Base-by-base conservation (phyloP, 2,113 vertebrate species). In the Grammomys dolichurus region DNA sequence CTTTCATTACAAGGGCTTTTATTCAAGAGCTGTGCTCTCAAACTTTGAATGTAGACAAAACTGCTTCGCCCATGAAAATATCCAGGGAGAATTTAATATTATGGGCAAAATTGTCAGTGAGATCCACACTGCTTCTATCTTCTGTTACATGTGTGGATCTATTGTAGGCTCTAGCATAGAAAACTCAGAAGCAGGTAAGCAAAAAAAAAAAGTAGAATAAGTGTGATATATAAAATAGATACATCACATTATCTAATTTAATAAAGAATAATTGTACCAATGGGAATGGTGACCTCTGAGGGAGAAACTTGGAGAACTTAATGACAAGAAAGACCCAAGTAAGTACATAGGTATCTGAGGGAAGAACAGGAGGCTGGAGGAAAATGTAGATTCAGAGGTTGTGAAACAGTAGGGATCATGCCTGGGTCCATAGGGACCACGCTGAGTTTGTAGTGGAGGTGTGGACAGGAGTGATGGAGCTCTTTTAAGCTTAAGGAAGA, bases 221-320 rank as follows among this genome's bases (percentile, higher is more conserved):
- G 80, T 65, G 4, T 40, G 11, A 43, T 40, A 56, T 43, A 33
- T 54, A 80, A 31, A 70, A 89, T 31, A 80, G n/a, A 72, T 48
- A 16, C 31, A 80, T 58, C 33, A 17, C 69, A 43, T 19, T 22
- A 75, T 69, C 26, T 36, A 60, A 51, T 54, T 10, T 33, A 56
- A 72, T n/a, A 33, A 17, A 72, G 22, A 92, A 33, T 1, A 48
- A 73, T 19, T 56, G 5, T 10, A 58, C n/a, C n/a, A 7, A 48
- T 78, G 51, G 13, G 17, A 26, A 65, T 67, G 31, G n/a, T 80
- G n/a, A 67, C 10, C 9, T 67, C 24, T 67, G 46, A 78, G 24
- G 46, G 72, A 46, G 43, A 92, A 89, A 89, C 26, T 89, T 36
- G 14, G 78, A 92, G 69, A 92, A n/a, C 72, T 67, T 75, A 67